phyloP scores from a whole-genome alignment of 1,140 invertebrate genomes.

The Macrobrachium rosenbergii region DNA sequence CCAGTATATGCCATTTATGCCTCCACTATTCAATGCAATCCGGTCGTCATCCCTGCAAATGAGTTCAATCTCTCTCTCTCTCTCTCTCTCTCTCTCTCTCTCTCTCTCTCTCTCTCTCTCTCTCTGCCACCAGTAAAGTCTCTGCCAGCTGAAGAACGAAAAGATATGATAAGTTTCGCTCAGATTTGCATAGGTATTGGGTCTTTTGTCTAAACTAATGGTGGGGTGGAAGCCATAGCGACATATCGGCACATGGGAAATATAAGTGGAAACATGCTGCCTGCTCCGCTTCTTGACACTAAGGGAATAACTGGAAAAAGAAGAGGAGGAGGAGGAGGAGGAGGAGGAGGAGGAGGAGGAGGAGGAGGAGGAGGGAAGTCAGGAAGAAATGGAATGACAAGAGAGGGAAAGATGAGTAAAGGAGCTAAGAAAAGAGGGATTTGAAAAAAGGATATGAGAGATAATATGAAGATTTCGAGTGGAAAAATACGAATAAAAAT shows the following conservation, averaged over 20 bases:
- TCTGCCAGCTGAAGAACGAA: background rate
- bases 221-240: slow-evolving; percentile 8
- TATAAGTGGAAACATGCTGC: slow-evolving; percentile 29
- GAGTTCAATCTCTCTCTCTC: background rate
- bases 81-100: background rate
- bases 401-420: background rate
- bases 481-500: background rate
- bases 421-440: background rate
- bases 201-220: slow-evolving; percentile 47
- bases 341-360: background rate
- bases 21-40: background rate
- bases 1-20: no score
- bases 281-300: background rate
- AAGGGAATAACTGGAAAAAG: background rate
- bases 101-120: no score
- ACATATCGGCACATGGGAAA: slow-evolving; percentile 28
- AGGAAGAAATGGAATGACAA: background rate
- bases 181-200: slow-evolving; percentile 50
- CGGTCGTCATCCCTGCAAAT: background rate
- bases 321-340: background rate
- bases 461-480: background rate
- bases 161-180: slow-evolving; percentile 48
- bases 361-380: no score
- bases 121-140: background rate
- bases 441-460: no score